Evolutionary conservation across 2,888 invertebrate species (phyloP), one percentile per base, ranked within the genome.

Genomic region (Lapara coniferarum): DNA sequence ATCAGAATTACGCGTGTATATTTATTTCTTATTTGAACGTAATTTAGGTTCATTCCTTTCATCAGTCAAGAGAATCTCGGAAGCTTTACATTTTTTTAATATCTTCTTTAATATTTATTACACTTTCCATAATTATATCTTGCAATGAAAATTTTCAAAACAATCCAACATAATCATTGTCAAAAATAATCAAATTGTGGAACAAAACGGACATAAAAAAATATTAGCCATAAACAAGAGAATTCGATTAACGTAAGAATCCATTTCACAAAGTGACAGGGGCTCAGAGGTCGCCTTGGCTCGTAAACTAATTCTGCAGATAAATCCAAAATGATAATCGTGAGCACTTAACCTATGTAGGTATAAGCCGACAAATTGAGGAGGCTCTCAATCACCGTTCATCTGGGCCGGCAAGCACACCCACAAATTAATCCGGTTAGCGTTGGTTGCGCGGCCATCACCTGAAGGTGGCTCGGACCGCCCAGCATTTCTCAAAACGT

Each of bases 361-460:
- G 76, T 70, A 74, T 73, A 74, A 75, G 75, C 73, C 75, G 74
- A 74, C 77, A 77, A 78, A 80, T 74, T 70, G 70, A 68, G 70
- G 70, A 44, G 70, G 81, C 81, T 80, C 83, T 83, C 83, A 75
- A 82, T 83, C 86, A 83, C 72, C 49, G 68, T 66, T 68, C 73
- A 68, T 71, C 70, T 75, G 72, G 76, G 78, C 73, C 78, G 83
- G 81, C 59, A 76, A 75, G 73, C 79, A 81, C 89, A 85, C 90
- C 89, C 90, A 86, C 91, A 85, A 84, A 92, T 92, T 92, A 92
- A 92, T 92, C 88, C 87, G 80, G 88, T 88, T 89, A 89, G 83
- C 84, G 78, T 78, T 82, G 83, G 85, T 85, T 86, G 87, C 70
- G 56, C 52, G 70, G 57, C 63, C 66, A 68, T 68, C 66, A 69